These are phyloP conservation scores for Podocnemis expansa DNA, from an alignment of 2,113 vertebrate species.

Conservation along the genomic window DNA sequence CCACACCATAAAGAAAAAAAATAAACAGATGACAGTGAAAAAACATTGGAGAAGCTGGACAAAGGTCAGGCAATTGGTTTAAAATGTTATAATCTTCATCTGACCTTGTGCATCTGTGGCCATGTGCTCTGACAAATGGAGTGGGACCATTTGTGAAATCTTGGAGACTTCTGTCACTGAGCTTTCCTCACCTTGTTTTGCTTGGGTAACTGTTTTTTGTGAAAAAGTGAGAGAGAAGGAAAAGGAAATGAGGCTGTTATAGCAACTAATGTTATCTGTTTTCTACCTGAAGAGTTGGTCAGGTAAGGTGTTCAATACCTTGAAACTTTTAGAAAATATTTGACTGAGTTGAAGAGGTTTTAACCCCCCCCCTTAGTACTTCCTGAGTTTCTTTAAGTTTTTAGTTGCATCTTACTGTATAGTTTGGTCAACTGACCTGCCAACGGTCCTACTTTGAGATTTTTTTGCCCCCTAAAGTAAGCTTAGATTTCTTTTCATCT, in stretches of 20 bases:
- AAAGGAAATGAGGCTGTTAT: not conserved
- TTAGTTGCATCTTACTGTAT: not conserved
- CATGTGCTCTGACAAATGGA: not conserved
- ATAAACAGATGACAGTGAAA: not conserved
- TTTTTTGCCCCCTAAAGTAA: not conserved
- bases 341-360: not conserved
- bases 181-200: constrained; percentile 1
- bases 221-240: constrained; percentile 1
- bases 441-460: not conserved
- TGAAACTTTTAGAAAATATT: constrained; percentile 20
- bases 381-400: not conserved
- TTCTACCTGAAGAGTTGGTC: constrained; percentile 4
- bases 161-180: not conserved
- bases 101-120: not conserved
- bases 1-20: not conserved
- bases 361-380: no score
- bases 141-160: not conserved
- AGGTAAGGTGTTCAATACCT: not conserved
- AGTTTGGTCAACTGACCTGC: not conserved
- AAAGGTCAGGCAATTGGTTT: not conserved
- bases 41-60: not conserved
- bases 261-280: not conserved
- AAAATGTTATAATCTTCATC: not conserved
- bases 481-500: not conserved
- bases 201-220: not conserved